phyloP scores from a whole-genome alignment of 64 coral and sea anemone species.

The Hydrozoanthus tunicans region DNA sequence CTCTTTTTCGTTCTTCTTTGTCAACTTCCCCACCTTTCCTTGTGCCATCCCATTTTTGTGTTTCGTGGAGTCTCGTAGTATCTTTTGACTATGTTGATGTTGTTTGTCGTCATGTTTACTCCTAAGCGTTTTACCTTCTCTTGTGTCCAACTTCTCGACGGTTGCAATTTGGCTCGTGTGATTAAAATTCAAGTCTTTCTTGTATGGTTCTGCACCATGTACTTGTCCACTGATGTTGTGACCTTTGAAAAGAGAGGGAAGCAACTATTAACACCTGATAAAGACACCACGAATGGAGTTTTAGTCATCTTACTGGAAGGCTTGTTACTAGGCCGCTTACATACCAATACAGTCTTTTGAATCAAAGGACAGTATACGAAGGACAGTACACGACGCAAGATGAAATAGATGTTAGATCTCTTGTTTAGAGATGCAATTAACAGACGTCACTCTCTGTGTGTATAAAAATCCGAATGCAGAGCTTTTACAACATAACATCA shows the following conservation, averaged over 20 bases:
- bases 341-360: too few relatives aligned
- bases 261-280: neutral
- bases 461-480: too few relatives aligned
- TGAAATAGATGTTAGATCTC: too few relatives aligned
- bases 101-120: neutral
- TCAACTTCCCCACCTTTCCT: neutral
- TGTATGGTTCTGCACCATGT: neutral
- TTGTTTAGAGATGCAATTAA: too few relatives aligned
- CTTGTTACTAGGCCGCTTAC: too few relatives aligned
- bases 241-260: constrained; percentile 8
- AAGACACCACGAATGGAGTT: neutral
- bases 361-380: too few relatives aligned
- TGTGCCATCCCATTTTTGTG: neutral
- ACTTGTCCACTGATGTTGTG: neutral
- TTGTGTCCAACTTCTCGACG: neutral
- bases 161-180: neutral
- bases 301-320: too few relatives aligned
- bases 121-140: neutral
- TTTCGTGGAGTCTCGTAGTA: neutral
- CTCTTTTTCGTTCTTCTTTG: constrained; percentile 11
- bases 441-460: too few relatives aligned
- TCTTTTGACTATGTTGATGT: neutral
- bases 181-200: neutral
- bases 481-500: too few relatives aligned
- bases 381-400: too few relatives aligned